phyloP scores from a whole-genome alignment of 2,888 invertebrate species.

The Phengaris arion region DNA sequence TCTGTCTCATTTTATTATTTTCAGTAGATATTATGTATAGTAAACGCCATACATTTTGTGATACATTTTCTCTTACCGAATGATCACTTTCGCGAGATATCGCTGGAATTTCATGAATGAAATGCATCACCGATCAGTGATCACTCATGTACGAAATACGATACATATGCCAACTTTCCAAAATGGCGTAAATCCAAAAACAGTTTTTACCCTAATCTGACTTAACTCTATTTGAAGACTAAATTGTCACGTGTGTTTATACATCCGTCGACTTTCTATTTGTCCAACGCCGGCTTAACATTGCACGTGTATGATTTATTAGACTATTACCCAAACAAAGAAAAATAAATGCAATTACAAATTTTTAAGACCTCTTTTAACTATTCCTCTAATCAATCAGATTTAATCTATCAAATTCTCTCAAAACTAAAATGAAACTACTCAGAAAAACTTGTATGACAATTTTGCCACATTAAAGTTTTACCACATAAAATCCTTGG shows the following conservation, averaged over 20 bases:
- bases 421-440: no score
- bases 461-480: no score
- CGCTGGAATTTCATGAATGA: conserved; percentile 15
- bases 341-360: no score
- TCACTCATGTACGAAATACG: background rate
- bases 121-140: conserved; percentile 18
- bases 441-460: background rate
- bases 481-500: background rate
- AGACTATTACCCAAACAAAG: background rate
- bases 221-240: background rate
- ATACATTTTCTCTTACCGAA: background rate
- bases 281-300: background rate
- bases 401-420: no score
- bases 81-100: background rate
- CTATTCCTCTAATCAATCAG: no score
- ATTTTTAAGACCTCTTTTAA: no score
- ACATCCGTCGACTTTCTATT: background rate
- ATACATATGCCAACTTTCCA: background rate
- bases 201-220: background rate
- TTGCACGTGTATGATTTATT: background rate
- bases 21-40: no score
- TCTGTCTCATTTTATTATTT: no score
- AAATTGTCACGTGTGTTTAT: conserved; percentile 11
- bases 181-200: background rate
- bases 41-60: no score